Evolutionary conservation across 2,113 vertebrate species (phyloP), one percentile per base, ranked within the genome.

Genomic region (Corapipo altera): DNA sequence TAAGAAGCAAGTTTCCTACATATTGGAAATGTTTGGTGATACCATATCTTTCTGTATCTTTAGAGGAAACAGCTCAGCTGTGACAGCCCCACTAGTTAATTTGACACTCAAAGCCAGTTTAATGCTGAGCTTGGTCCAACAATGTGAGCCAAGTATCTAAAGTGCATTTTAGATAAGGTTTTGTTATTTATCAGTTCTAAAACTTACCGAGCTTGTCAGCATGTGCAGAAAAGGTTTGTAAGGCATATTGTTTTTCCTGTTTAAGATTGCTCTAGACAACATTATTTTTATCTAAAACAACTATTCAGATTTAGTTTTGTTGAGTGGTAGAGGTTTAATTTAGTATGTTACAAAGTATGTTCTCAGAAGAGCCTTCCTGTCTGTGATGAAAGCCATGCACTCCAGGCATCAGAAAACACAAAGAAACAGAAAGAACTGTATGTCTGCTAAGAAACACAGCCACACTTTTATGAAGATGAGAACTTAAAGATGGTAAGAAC

Each of bases 231-330:
- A 61, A 88, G 9, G 35, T 59, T 7, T 76, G 16, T 35, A 73
- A n/a, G 8, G 64, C 2, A 0, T 39, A 24, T 51, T 62, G 51
- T 16, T 83, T 61, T 35, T 90, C 46, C 43, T 49, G 82, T 85
- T 90, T 77, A 93, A 94, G 88, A 92, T 48, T 84, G 79, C 69
- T 94, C 79, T 88, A 88, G 55, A 86, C 62, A 93, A 57, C 12
- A 19, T 35, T 23, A 51, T 17, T 23, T 84, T 78, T 18, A 84
- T 46, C n/a, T 74, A 27, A 52, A 86, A 18, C 37, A 54, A 58
- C 21, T 51, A 19, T 46, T 92, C 26, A 20, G 35, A 59, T 85
- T 72, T 15, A 37, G 32, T 90, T 90, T 55, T 72, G 32, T 46
- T 39, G 35, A 69, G 48, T n/a, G 19, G 33, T 27, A 64, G 39